phyloP scores from a whole-genome alignment of 2,888 invertebrate species.

The Cantharis rustica region DNA sequence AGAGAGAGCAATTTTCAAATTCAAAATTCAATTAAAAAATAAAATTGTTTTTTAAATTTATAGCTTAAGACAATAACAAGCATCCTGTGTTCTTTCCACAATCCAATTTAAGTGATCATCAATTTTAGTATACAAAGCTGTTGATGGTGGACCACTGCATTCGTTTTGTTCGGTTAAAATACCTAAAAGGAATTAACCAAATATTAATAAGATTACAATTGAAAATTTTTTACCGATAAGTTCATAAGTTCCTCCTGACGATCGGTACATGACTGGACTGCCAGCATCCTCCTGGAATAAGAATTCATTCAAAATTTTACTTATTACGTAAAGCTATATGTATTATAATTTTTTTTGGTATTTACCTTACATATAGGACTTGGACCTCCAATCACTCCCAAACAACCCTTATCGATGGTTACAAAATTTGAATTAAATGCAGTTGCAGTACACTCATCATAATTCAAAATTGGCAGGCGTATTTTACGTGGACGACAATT shows the following conservation, averaged over 20 bases:
- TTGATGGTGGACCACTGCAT: slow-evolving; percentile 54
- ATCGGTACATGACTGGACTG: slow-evolving; percentile 60
- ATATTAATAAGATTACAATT: background rate
- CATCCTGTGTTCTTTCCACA: slow-evolving; percentile 60
- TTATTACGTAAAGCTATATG: too few relatives aligned
- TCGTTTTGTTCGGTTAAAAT: slow-evolving; percentile 59
- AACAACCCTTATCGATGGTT: slow-evolving; percentile 61
- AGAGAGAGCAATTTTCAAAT: too few relatives aligned
- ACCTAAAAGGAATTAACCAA: slow-evolving; percentile 49
- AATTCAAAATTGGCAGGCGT: slow-evolving; percentile 59
- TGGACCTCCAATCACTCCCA: slow-evolving; percentile 59
- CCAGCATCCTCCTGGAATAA: slow-evolving; percentile 61
- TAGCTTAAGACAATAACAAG: slow-evolving; percentile 58
- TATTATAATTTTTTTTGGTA: background rate
- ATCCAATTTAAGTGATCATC: slow-evolving; percentile 64
- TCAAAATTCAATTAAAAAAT: too few relatives aligned
- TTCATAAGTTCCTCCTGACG: slow-evolving; percentile 58
- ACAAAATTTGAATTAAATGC: slow-evolving; percentile 48
- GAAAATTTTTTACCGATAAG: slow-evolving; percentile 54
- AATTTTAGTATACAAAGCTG: slow-evolving; percentile 60
- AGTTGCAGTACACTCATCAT: slow-evolving; percentile 55
- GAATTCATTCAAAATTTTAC: background rate
- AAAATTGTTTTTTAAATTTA: too few relatives aligned
- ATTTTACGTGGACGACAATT: slow-evolving; percentile 60
- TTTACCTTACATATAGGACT: slow-evolving; percentile 60